These are phyloP conservation scores for Ophion ventricosus DNA, from an alignment of 2,888 invertebrate genomes.

Conservation along the genomic window DNA sequence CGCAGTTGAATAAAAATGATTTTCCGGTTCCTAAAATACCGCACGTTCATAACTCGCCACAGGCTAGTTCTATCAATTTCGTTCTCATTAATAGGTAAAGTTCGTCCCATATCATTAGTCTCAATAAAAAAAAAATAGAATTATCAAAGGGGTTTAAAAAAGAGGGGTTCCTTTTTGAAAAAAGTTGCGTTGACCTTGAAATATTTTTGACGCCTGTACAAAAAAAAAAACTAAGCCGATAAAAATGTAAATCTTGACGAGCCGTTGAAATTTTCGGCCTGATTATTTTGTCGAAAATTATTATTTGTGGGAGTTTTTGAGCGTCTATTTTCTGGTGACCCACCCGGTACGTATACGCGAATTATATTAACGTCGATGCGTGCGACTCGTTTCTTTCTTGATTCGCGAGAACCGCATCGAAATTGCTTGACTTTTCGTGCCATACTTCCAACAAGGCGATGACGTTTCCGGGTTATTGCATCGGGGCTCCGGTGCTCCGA, in stretches of 20 bases:
- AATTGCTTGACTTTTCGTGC: constrained; percentile 41
- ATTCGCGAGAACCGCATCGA: constrained; percentile 37
- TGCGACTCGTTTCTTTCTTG: constrained; percentile 34
- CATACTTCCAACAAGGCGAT: constrained; percentile 41
- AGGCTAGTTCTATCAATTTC: too few species aligned
- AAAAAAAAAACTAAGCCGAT: neutral
- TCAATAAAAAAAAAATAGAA: too few species aligned
- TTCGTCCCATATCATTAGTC: too few species aligned
- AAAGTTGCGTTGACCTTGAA: too few species aligned
- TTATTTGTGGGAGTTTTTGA: neutral
- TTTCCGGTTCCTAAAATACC: too few species aligned
- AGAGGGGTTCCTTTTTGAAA: too few species aligned
- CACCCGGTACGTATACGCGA: neutral
- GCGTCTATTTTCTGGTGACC: neutral
- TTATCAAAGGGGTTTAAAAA: too few species aligned
- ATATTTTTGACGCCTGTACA: neutral
- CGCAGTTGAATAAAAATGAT: too few species aligned
- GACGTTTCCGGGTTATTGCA: constrained; percentile 52
- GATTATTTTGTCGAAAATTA: neutral
- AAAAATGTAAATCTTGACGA: too few species aligned
- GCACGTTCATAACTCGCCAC: too few species aligned
- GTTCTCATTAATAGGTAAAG: too few species aligned
- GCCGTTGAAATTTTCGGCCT: too few species aligned
- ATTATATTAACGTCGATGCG: constrained; percentile 14
- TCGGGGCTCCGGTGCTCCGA: neutral